Evolutionary conservation across 2,888 invertebrate genomes (phyloP), one percentile per base, ranked within the genome.

Genomic region (Melipona bicolor): DNA sequence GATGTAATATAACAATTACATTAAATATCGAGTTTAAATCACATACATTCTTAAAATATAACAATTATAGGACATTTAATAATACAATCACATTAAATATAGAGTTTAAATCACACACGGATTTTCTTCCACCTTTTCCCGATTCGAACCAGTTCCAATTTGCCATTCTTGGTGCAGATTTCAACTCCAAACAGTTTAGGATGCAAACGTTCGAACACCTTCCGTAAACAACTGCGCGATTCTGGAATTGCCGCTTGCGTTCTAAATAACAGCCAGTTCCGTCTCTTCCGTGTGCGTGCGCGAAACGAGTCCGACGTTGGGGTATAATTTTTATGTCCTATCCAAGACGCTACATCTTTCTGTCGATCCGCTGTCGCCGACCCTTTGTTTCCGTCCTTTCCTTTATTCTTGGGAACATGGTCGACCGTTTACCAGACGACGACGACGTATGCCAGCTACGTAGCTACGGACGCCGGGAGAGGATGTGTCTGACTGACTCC

Each of bases 321-420:
- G 72, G 81, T 84, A 85, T 85, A 84, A 85, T 84, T 85, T 85
- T 85, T 72, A 84, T 70, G 56, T 70, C 54, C 65, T 17, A 32
- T n/a, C 32, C 59, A 36, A 15, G 65, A 56, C 65, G 49, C 27
- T 75, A 69, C 59, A 17, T 75, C 77, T 62, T 59, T 21, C 70
- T 75, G 77, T 77, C 83, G 76, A 76, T 75, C 62, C 74, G 9
- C n/a, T 68, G 62, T 77, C 70, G 67, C 13, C 74, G 62, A 27
- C 61, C 73, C 78, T 79, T 80, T 81, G 81, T 81, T 70, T 36
- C 74, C 36, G 67, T 49, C 72, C 61, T 76, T 64, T 61, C 67
- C 83, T 85, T 75, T 72, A 80, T 77, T 81, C 80, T 83, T 24
- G 72, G 52, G 71, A 67, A 77, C 77, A 59, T 50, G 83, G 56